These are phyloP conservation scores for Brienomyrus brachyistius DNA, from an alignment of 2,113 vertebrate species.

Conservation along the genomic window DNA sequence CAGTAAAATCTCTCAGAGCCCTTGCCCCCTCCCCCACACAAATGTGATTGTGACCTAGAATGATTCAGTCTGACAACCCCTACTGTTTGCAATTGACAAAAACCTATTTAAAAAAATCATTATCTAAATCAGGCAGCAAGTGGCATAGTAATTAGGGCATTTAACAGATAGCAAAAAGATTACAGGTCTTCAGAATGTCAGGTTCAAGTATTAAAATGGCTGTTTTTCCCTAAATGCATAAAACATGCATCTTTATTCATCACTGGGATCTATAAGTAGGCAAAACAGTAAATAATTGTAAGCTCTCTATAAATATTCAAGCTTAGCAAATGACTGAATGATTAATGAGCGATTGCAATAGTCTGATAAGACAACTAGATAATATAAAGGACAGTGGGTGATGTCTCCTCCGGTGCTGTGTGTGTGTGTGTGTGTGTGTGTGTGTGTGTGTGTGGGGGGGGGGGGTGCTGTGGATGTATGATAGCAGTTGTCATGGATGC, in stretches of 20 bases:
- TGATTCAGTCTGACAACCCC: neutral
- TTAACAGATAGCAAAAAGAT: neutral
- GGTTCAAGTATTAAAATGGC: neutral
- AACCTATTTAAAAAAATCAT: neutral
- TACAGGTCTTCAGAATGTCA: neutral
- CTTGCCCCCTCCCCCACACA: neutral
- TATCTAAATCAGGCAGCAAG: neutral
- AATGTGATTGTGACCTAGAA: neutral
- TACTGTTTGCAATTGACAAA: neutral
- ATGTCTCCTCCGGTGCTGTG: neutral
- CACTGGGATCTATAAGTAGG: neutral
- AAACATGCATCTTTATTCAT: neutral
- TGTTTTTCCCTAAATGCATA: neutral
- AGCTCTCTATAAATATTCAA: neutral
- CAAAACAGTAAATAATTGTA: neutral
- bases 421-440: too few relatives aligned
- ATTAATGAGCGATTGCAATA: neutral
- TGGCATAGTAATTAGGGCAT: constrained; percentile 1
- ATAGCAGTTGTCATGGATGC: neutral
- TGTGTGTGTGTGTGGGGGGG: too few relatives aligned
- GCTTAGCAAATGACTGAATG: neutral
- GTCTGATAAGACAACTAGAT: neutral
- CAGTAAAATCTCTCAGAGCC: neutral
- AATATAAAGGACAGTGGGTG: neutral
- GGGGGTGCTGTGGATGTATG: neutral